Evolutionary conservation across 2,888 invertebrate genomes (phyloP).

Genomic region (Apodemia hepburni): DNA sequence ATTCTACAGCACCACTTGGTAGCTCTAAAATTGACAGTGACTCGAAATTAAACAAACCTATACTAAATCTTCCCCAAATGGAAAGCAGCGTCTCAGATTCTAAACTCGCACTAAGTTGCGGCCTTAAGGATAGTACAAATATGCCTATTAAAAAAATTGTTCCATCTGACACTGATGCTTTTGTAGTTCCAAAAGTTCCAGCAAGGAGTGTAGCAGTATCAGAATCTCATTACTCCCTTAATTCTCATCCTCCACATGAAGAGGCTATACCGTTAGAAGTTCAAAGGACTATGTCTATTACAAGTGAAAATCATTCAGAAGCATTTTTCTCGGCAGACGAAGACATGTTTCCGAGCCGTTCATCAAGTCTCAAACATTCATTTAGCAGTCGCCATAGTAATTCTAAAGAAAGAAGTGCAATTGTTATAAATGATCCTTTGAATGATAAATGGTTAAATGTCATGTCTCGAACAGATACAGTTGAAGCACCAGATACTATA

Average conservation of each 20-base stretch:
- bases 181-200: constrained; percentile 62
- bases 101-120: constrained; percentile 89
- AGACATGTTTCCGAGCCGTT: constrained; percentile 86
- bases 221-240: constrained; percentile 84
- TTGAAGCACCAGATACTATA: constrained; percentile 60
- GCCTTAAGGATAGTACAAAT: constrained; percentile 72
- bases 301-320: constrained; percentile 94
- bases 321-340: constrained; percentile 97
- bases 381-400: constrained; percentile 71
- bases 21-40: constrained; percentile 85
- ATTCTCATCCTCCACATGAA: constrained; percentile 78
- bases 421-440: constrained; percentile 67
- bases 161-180: constrained; percentile 48
- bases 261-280: constrained; percentile 82
- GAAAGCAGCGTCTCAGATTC: constrained; percentile 94
- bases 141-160: constrained; percentile 47
- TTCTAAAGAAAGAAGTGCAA: constrained; percentile 77
- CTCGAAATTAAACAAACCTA: constrained; percentile 82
- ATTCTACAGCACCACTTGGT: constrained; percentile 79
- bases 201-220: constrained; percentile 79
- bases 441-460: constrained; percentile 67
- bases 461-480: constrained; percentile 53
- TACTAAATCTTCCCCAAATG: constrained; percentile 77
- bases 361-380: constrained; percentile 84
- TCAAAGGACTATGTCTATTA: constrained; percentile 92